phyloP scores from a whole-genome alignment of 92 coral and sea anemone genomes.

The Phymanthus crucifer region DNA sequence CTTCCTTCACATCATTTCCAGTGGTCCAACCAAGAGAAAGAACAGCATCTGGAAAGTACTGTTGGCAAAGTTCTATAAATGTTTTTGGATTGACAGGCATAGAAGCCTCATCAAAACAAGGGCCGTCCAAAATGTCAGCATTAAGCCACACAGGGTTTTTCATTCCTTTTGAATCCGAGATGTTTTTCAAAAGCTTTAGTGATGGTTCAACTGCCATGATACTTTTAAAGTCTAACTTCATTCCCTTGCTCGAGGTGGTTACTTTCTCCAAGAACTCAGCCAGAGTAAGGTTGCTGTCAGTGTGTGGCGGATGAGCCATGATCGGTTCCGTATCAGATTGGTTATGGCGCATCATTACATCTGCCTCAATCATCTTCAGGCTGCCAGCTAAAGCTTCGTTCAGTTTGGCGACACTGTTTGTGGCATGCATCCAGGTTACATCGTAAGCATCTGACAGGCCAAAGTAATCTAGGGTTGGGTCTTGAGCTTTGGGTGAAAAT shows the following conservation, averaged over 20 bases:
- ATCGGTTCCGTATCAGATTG: slow-evolving; percentile 66
- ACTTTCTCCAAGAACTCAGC: slow-evolving; percentile 58
- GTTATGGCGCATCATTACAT: slow-evolving; percentile 62
- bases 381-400: slow-evolving; percentile 52
- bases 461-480: slow-evolving; percentile 48
- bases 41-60: slow-evolving; percentile 64
- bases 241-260: slow-evolving; percentile 68
- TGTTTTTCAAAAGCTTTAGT: slow-evolving; percentile 47
- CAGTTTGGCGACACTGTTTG: slow-evolving; percentile 68
- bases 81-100: slow-evolving; percentile 56
- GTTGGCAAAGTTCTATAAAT: slow-evolving; percentile 62
- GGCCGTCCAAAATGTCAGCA: slow-evolving; percentile 83
- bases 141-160: slow-evolving; percentile 73
- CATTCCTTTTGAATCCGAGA: slow-evolving; percentile 24
- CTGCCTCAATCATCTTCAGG: slow-evolving; percentile 88
- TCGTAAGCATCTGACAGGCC: slow-evolving; percentile 55
- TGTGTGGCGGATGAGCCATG: slow-evolving; percentile 94
- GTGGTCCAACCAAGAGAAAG: slow-evolving; percentile 92
- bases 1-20: slow-evolving; percentile 17
- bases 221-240: slow-evolving; percentile 81
- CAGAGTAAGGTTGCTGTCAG: slow-evolving; percentile 80
- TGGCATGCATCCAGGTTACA: slow-evolving; percentile 91
- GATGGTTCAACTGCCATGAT: slow-evolving; percentile 75
- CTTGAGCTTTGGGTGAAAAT: neutral
- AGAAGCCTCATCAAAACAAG: slow-evolving; percentile 56